Conservation (phyloP, 2,888 invertebrate genomes). For the Proisotoma minuta region DNA sequence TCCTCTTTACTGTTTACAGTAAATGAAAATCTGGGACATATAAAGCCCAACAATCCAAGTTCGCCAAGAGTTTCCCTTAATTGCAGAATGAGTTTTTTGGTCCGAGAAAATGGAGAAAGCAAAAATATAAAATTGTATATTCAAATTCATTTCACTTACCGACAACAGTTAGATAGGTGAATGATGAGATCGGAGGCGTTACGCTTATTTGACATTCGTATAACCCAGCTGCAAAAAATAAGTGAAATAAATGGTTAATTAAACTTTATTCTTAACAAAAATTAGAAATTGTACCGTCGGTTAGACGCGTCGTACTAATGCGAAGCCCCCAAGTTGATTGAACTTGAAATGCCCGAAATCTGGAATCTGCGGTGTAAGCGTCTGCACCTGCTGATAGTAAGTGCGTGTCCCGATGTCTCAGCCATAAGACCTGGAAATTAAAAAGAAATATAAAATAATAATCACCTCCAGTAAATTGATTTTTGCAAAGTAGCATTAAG, state of each 20-base stretch:
- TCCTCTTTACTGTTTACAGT: not conserved
- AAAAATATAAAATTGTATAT: no score
- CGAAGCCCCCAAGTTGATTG: slow-evolving; percentile 45
- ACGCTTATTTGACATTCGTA: slow-evolving; percentile 43
- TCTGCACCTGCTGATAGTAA: slow-evolving; percentile 43
- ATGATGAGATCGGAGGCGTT: slow-evolving; percentile 46
- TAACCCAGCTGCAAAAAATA: no score
- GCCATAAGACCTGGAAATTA: slow-evolving; percentile 44
- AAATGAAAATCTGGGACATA: not conserved
- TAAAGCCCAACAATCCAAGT: no score
- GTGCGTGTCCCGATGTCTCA: slow-evolving; percentile 47
- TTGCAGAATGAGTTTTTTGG: no score
- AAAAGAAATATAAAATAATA: not conserved
- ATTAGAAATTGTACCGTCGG: no score
- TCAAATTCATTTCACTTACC: slow-evolving; percentile 33
- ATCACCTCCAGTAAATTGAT: no score
- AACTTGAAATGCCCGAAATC: slow-evolving; percentile 46
- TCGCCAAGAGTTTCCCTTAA: no score
- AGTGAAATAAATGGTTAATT: no score
- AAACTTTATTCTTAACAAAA: no score
- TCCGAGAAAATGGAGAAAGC: no score
- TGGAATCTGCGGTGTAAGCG: slow-evolving; percentile 44
- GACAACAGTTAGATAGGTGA: slow-evolving; percentile 46
- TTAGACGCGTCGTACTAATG: slow-evolving; percentile 42
- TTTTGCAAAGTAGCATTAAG: no score